Conservation (phyloP, 1,140 invertebrate genomes). For the Hycleus phaleratus region DNA sequence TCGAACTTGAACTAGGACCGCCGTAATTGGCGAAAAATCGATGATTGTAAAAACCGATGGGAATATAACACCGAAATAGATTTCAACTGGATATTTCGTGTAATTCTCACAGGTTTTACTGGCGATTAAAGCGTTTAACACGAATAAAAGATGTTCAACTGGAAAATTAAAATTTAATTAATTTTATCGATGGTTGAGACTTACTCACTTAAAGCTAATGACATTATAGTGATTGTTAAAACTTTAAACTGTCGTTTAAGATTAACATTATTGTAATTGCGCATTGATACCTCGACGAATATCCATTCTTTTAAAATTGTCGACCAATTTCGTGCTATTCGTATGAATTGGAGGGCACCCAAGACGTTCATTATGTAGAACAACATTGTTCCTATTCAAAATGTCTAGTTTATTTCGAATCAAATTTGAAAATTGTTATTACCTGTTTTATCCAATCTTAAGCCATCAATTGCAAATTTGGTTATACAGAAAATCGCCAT, state of each 20-base stretch:
- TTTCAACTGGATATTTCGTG: slow-evolving; percentile 18
- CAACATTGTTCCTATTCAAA: slow-evolving; percentile 17
- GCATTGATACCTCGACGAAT: slow-evolving; percentile 28
- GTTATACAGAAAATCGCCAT: slow-evolving; percentile 20
- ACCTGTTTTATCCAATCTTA: slow-evolving; percentile 31
- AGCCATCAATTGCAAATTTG: slow-evolving; percentile 22
- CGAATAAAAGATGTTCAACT: slow-evolving; percentile 31
- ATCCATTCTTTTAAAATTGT: slow-evolving; percentile 26
- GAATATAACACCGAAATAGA: slow-evolving; percentile 27
- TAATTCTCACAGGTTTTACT: slow-evolving; percentile 17
- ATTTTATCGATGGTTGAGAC: background rate
- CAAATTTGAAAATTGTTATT: background rate
- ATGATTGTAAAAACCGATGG: slow-evolving; percentile 27
- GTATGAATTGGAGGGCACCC: slow-evolving; percentile 21
- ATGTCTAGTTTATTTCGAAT: too few species aligned
- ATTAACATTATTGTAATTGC: slow-evolving; percentile 18
- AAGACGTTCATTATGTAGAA: slow-evolving; percentile 28
- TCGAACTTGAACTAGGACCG: slow-evolving; percentile 23
- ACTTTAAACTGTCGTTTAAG: slow-evolving; percentile 22
- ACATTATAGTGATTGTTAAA: slow-evolving; percentile 21
- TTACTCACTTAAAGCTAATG: slow-evolving; percentile 26
- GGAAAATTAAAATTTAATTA: background rate
- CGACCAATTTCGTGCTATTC: slow-evolving; percentile 19
- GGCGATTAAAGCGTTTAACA: slow-evolving; percentile 18
- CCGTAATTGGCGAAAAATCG: slow-evolving; percentile 24